These are phyloP conservation scores for Conus canariensis DNA, from an alignment of 2,888 invertebrate species.

Conservation along the genomic window DNA sequence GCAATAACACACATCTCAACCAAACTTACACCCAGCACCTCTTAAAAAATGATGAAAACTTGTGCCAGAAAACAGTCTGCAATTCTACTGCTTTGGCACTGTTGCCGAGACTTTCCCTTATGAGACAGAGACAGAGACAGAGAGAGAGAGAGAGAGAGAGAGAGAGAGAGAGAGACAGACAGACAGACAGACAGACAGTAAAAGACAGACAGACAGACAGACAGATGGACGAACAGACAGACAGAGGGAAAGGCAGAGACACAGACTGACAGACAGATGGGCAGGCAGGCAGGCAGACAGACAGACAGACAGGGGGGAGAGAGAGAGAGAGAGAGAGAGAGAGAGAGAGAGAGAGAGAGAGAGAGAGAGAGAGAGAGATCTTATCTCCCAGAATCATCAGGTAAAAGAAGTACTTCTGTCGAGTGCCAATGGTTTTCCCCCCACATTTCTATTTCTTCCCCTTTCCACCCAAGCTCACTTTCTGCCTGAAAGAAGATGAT, in stretches of 20 bases:
- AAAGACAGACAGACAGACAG: background rate
- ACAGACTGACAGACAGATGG: background rate
- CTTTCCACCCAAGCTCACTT: too few species aligned
- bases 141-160: slow-evolving; percentile 8
- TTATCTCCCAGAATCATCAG: too few species aligned
- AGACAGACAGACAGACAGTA: background rate
- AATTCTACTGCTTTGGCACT: too few species aligned
- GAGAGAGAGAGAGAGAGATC: background rate
- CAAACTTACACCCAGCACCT: too few species aligned
- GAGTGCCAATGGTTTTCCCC: too few species aligned
- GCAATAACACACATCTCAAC: too few species aligned
- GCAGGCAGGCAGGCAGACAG: background rate
- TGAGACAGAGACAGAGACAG: background rate
- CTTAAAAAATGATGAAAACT: too few species aligned
- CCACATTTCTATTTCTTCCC: too few species aligned
- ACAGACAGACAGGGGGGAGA: background rate
- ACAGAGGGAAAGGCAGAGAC: background rate
- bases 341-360: background rate
- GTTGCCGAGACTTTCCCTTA: too few species aligned
- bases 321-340: slow-evolving; percentile 1
- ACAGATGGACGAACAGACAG: background rate
- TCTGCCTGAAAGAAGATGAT: too few species aligned
- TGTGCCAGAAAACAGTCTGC: too few species aligned
- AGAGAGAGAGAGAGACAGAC: background rate
- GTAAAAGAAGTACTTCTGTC: too few species aligned